Evolutionary conservation across 2,797 vertebrate species (phyloP).

Genomic region (Margarornis squamiger): DNA sequence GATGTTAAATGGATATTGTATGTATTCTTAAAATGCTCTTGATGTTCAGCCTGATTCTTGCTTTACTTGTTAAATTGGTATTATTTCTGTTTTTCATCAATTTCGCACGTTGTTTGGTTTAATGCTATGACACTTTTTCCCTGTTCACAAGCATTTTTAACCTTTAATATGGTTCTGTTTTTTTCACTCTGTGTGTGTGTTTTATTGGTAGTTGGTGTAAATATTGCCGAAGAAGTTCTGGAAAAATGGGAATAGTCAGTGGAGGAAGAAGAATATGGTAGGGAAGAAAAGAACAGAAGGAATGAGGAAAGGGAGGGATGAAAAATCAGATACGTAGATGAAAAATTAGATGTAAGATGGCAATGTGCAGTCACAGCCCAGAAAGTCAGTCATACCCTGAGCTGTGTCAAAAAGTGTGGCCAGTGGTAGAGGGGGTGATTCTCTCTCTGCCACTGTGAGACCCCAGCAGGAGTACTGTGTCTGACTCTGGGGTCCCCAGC

Average conservation of each 20-base stretch:
- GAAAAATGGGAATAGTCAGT: background rate
- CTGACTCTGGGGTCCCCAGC: background rate
- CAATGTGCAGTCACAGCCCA: background rate
- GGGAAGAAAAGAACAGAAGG: background rate
- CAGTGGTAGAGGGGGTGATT: background rate
- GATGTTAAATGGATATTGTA: background rate
- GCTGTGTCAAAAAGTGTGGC: background rate
- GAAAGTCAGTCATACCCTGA: rapidly evolving
- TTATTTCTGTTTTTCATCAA: background rate
- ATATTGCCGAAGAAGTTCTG: background rate
- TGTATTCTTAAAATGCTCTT: background rate
- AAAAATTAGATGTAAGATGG: background rate
- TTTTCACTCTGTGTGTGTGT: background rate
- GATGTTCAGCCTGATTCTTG: background rate
- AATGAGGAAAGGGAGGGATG: background rate
- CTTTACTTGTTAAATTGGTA: background rate
- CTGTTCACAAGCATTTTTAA: background rate
- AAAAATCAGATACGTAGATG: background rate
- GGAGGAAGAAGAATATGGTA: background rate
- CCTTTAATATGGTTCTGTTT: background rate
- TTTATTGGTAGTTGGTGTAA: background rate
- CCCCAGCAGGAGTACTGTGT: background rate
- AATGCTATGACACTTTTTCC: background rate
- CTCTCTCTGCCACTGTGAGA: background rate
- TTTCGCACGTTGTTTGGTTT: background rate